Base-by-base conservation (phyloP, 2,113 vertebrate genomes). In the Turdus rufiventris region DNA sequence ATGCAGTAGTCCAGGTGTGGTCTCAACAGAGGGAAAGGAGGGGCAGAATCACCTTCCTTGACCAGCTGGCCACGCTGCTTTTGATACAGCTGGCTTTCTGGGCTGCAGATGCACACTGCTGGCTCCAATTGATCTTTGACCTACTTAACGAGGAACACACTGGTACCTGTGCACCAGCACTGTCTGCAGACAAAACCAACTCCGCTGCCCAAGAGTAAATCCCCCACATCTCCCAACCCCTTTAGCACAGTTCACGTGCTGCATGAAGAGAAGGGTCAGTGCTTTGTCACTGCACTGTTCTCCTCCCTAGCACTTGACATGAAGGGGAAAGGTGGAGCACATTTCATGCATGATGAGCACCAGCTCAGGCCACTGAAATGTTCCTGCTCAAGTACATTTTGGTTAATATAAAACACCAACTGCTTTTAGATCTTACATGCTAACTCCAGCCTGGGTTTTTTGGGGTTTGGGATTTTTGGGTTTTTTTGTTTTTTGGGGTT, bases 21-120 rank as follows among this genome's bases (percentile, higher is more conserved):
- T 76, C 31, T 43, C 62, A 56, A 5, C 34, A 62, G 48, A 76
- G 26, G 12, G 16, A 56, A 43, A 89, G n/a, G 25, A 42, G 18
- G 10, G 31, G 21, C 10, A 56, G 12, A 70, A 70, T 33, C 62
- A 48, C 21, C 56, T 42, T 48, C 21, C 34, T 36, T 0, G 0
- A 48, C 15, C 31, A 42, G 18, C 56, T 28, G 31, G 21, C 26
- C 21, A 19, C 34, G 31, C 10, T 48, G 56, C 31, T 56, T 54
- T 70, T 62, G 71, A 62, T 62, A 42, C 8, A 70, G 62, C 20
- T 82, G 40, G 20, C 29, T 48, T 48, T 76, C 56, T 42, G 28
- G 43, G 24, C 38, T 50, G 42, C 1, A 1, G 3, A 15, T 4
- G 2, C 40, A 65, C 14, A 17, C 3, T 54, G 47, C 18, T 10